phyloP scores from a whole-genome alignment of 2,797 vertebrate genomes.

The Eupleurogrammus muticus region DNA sequence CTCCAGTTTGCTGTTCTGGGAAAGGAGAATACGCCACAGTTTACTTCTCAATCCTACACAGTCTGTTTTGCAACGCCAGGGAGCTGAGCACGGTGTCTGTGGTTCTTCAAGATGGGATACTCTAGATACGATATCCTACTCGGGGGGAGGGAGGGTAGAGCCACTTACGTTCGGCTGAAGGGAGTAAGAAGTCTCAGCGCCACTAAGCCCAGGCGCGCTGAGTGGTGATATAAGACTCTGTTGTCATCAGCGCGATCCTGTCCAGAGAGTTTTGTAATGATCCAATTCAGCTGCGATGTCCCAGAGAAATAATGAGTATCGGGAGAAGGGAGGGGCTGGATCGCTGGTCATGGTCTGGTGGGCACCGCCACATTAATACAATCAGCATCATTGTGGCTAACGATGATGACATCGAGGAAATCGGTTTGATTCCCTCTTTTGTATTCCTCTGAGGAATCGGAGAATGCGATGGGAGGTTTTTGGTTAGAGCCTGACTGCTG shows the following conservation, averaged over 20 bases:
- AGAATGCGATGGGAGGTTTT: constrained; percentile 52
- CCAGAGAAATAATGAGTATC: constrained; percentile 40
- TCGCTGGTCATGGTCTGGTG: constrained; percentile 47
- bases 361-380: constrained; percentile 53
- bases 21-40: constrained; percentile 61
- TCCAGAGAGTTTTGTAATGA: constrained; percentile 60
- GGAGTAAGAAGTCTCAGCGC: constrained; percentile 18
- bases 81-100: constrained; percentile 56
- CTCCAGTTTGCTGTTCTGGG: constrained; percentile 73
- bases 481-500: constrained; percentile 59
- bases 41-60: constrained; percentile 57
- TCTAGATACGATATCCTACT: constrained; percentile 18
- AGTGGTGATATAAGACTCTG: constrained; percentile 60
- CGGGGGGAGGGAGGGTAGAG: constrained; percentile 10
- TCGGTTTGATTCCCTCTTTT: constrained; percentile 44
- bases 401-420: constrained; percentile 57
- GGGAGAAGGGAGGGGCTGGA: constrained; percentile 25
- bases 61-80: constrained; percentile 46
- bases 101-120: constrained; percentile 48
- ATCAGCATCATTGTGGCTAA: constrained; percentile 52
- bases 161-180: constrained; percentile 20
- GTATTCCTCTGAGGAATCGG: constrained; percentile 27
- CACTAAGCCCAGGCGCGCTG: constrained; percentile 21
- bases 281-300: constrained; percentile 60
- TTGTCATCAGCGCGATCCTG: constrained; percentile 42